phyloP scores from a whole-genome alignment of 1,140 invertebrate species.

The Lepidurus packardi region DNA sequence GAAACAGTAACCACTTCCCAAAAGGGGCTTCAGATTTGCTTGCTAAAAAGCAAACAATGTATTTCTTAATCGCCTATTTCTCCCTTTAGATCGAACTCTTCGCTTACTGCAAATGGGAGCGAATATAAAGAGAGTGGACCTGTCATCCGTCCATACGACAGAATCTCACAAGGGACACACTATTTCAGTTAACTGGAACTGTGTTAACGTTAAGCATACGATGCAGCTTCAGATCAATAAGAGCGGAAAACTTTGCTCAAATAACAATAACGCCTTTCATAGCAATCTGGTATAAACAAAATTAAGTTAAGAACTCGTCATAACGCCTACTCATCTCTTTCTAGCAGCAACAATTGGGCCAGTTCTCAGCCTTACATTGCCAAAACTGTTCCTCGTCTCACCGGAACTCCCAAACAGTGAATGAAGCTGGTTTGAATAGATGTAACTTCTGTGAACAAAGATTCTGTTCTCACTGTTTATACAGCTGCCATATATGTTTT shows the following conservation, averaged over 20 bases:
- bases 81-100: constrained; percentile 18
- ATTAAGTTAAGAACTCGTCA: background rate
- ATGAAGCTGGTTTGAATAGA: background rate
- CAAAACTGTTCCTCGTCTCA: background rate
- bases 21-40: background rate
- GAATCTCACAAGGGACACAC: background rate
- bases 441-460: constrained; percentile 23
- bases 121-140: background rate
- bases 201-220: background rate
- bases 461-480: background rate
- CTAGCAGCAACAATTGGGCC: background rate
- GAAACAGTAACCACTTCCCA: background rate
- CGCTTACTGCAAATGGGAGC: constrained; percentile 19
- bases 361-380: background rate
- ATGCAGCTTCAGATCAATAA: background rate
- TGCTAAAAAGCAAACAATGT: no score
- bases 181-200: background rate
- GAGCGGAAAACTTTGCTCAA: background rate
- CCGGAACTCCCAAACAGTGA: background rate
- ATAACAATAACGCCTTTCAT: background rate
- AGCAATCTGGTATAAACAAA: background rate
- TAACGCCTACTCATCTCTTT: background rate
- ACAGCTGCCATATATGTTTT: background rate
- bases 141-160: background rate
- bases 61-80: background rate